Conservation (phyloP, 2,113 vertebrate genomes). For the Empidonax traillii region DNA sequence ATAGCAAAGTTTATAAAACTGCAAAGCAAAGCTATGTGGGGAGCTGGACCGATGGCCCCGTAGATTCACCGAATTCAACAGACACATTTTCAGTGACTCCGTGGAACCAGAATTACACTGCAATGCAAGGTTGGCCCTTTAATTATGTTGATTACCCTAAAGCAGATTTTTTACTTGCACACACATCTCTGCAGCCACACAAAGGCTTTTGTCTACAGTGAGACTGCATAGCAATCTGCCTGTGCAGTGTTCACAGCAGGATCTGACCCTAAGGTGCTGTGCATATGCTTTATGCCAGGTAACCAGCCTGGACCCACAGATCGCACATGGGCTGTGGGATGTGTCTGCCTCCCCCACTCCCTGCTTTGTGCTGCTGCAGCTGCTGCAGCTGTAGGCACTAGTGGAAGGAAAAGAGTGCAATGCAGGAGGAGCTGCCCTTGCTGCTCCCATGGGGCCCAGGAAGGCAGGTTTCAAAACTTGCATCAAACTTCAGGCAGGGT, state of each 20-base stretch:
- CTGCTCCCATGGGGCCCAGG: neutral
- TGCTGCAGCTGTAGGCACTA: neutral
- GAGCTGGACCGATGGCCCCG: neutral
- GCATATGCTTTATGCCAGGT: neutral
- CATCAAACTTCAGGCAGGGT: neutral
- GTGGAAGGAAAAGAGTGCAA: neutral
- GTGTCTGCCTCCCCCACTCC: neutral
- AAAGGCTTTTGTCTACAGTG: neutral
- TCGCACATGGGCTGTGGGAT: accelerated
- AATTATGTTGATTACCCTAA: neutral
- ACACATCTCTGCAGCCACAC: neutral
- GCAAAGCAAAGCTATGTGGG: neutral
- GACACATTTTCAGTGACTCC: neutral
- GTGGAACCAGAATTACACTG: neutral
- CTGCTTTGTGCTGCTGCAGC: neutral
- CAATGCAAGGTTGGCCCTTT: neutral
- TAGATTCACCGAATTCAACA: neutral
- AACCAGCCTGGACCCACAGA: neutral
- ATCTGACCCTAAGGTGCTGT: neutral
- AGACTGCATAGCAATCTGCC: neutral
- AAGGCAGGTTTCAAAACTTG: neutral
- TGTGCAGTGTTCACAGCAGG: neutral
- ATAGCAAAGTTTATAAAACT: neutral
- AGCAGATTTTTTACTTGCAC: neutral
- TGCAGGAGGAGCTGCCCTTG: neutral